Percentiles rank a stretch among this genome's conserved stretches.
These are phyloP conservation scores for Passer montanus DNA, from an alignment of 2,113 vertebrate species.

Conservation along the genomic window DNA sequence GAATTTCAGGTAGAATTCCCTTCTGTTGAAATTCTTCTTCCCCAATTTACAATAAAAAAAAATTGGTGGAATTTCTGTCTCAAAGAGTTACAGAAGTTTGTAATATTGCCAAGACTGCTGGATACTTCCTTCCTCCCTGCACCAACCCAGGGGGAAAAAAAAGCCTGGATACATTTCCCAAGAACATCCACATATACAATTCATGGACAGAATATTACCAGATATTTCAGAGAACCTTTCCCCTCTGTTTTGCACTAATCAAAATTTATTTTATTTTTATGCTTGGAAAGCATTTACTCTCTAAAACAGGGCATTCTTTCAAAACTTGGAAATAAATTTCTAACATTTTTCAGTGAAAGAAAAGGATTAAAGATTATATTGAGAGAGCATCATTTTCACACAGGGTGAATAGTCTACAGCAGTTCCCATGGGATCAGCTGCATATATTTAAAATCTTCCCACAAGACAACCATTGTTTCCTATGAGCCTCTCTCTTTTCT, in stretches of 20 bases:
- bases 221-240: neutral
- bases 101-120: neutral
- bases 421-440: conserved; percentile 71
- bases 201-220: neutral
- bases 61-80: neutral
- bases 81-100: neutral
- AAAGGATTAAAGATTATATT: conserved; percentile 72
- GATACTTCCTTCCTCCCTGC: neutral
- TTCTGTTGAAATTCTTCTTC: neutral
- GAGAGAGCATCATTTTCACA: conserved; percentile 74
- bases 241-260: neutral
- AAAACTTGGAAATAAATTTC: conserved; percentile 53
- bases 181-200: neutral
- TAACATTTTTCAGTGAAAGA: conserved; percentile 66
- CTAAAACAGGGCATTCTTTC: neutral
- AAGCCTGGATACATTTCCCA: neutral
- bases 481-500: neutral
- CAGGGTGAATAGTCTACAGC: conserved; percentile 45
- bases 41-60: neutral
- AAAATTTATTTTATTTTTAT: conserved; percentile 25
- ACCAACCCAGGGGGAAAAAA: neutral
- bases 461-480: conserved; percentile 69
- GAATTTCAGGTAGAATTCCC: neutral
- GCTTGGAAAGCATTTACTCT: neutral
- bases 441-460: conserved; percentile 62